Conservation (phyloP, 2,888 invertebrate species). For the Pyrgus malvae region DNA sequence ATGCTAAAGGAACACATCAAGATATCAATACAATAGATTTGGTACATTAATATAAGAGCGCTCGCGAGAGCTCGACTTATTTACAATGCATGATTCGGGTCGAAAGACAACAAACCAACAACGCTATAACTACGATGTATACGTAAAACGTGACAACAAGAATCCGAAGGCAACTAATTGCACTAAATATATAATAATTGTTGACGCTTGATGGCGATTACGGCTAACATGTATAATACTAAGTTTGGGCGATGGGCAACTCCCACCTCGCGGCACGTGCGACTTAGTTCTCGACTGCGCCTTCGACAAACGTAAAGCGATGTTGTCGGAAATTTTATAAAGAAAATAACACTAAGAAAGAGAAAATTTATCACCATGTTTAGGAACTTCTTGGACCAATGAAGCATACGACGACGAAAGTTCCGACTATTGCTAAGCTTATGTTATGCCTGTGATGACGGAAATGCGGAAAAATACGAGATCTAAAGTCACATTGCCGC, state of each 20-base stretch:
- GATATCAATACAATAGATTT: constrained; percentile 17
- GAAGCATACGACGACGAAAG: constrained; percentile 7
- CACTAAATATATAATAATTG: constrained; percentile 51
- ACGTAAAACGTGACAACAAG: constrained; percentile 48
- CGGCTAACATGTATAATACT: constrained; percentile 48
- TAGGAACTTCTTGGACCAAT: constrained; percentile 22
- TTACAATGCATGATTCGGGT: constrained; percentile 19
- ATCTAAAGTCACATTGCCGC: neutral
- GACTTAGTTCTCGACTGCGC: too few species aligned
- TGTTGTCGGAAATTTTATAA: neutral
- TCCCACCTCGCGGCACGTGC: neutral
- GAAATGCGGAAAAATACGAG: neutral
- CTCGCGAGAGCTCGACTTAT: constrained; percentile 12
- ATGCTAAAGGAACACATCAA: constrained; percentile 17
- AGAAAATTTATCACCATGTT: constrained; percentile 22
- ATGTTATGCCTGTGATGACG: neutral
- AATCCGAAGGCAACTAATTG: constrained; percentile 59
- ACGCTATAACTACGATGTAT: constrained; percentile 23
- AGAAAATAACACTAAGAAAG: neutral
- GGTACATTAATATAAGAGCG: constrained; percentile 20
- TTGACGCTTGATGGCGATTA: constrained; percentile 48
- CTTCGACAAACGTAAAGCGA: too few species aligned
- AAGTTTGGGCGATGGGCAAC: constrained; percentile 21
- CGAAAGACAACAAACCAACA: constrained; percentile 13
- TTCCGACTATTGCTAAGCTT: constrained; percentile 3